Base-by-base conservation (phyloP, 1,140 invertebrate species). In the Psilanteris sp. region DNA sequence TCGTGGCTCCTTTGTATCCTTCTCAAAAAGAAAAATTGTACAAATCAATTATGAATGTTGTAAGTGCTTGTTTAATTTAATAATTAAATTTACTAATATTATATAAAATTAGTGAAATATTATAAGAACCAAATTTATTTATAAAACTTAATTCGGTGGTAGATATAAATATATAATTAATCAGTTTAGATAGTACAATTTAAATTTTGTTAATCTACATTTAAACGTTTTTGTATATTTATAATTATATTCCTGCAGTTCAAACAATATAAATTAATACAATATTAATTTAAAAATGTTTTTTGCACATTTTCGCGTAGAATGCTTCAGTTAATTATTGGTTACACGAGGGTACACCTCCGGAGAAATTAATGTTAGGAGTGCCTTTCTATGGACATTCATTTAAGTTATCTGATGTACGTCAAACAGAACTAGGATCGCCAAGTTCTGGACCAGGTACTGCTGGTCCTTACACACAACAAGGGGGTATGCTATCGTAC, bases 401-500 rank as follows among this genome's bases (percentile, higher is more conserved):
- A 2, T 94, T 91, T 66, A 91, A 88, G 4, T 83, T 95, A 5
- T 75, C 79, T 4, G 81, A 91, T 64, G 31, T 83, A 0, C 78
- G 77, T 0, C 41, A 87, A 1, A 88, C 90, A 20, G 84, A 80
- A 4, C 82, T 93, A 0, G 89, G 90, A n/a, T 90, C 92, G 0
- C 83, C 90, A 1, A 86, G 91, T 1, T 84, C 54, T 4, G 90
- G 91, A 1, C 82, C 90, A 1, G 93, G 93, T 2, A 78, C 84
- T 3, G 87, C 90, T 2, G 96, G 96, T 3, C 91, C 91, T 1
- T 95, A 93, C 70, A 95, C 95, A 0, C 78, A 83, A 1, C 91
- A 94, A 59, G 77, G 84, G 4, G 96, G 96, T 5, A 90, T 91
- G 16, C 87, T 95, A 36, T 92, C 94, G 10, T 97, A 94, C 80